Conservation (phyloP, 2,113 vertebrate species). For the Pelvicachromis taeniatus region DNA sequence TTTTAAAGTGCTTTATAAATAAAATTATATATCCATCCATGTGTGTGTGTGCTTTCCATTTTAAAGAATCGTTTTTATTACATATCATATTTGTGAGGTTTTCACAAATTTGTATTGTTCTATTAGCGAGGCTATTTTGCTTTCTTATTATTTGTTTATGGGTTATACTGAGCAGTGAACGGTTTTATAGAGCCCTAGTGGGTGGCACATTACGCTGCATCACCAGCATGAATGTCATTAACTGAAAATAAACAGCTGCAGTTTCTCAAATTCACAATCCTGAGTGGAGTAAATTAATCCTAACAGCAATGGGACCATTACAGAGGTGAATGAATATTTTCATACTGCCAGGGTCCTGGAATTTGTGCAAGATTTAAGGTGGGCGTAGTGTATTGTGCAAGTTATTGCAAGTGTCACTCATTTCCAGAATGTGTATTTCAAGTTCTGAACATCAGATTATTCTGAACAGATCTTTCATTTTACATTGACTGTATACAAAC, state of each 20-base stretch:
- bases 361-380: neutral
- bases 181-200: constrained; percentile 21
- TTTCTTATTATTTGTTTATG: constrained; percentile 7
- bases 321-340: neutral
- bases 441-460: neutral
- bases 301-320: neutral
- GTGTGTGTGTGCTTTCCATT: neutral
- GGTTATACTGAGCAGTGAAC: neutral
- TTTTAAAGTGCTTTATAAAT: too few relatives aligned
- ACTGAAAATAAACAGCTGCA: constrained; percentile 27
- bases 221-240: constrained; percentile 5
- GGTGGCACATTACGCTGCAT: constrained; percentile 32
- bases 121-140: constrained; percentile 13
- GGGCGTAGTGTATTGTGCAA: neutral
- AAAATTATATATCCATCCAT: too few relatives aligned
- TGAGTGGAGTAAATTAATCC: constrained; percentile 26
- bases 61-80: fast-evolving
- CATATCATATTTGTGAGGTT: neutral
- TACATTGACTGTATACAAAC: neutral
- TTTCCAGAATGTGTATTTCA: neutral
- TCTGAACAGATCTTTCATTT: neutral
- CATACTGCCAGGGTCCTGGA: neutral
- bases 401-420: neutral
- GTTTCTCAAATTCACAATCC: constrained; percentile 25
- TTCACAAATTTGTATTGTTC: neutral